phyloP scores from a whole-genome alignment of 2,113 vertebrate species.

The Piprites chloris region DNA sequence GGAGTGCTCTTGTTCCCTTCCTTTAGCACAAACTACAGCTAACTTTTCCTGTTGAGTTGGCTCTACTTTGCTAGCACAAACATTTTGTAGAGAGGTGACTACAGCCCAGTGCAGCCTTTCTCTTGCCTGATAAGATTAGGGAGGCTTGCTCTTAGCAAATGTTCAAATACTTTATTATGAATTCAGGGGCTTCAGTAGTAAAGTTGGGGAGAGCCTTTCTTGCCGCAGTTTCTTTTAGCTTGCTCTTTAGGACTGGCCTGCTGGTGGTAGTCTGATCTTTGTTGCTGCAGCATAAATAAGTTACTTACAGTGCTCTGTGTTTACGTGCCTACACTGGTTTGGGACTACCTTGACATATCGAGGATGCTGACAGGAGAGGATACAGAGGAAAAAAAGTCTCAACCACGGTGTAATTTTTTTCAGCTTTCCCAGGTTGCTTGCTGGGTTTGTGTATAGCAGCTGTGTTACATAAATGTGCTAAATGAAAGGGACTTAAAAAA shows the following conservation, averaged over 20 bases:
- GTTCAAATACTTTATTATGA: not conserved
- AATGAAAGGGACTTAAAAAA: not conserved
- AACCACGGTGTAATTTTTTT: not conserved
- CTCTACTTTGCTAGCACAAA: not conserved
- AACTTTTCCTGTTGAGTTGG: not conserved
- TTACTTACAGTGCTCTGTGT: not conserved
- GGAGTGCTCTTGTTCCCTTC: not conserved
- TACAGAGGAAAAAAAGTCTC: not conserved
- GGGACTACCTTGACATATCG: not conserved
- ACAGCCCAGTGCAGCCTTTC: not conserved
- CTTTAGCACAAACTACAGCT: not conserved
- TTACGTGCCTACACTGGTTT: not conserved
- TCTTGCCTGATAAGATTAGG: not conserved
- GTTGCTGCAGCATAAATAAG: not conserved
- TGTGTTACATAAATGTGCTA: not conserved
- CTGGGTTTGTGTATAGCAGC: not conserved
- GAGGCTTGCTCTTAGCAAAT: not conserved
- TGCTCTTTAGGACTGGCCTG: not conserved
- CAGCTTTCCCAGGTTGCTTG: not conserved
- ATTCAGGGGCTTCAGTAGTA: not conserved
- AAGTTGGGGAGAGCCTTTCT: not conserved
- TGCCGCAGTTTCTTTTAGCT: rapidly evolving
- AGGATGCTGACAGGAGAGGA: not conserved
- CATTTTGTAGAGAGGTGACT: not conserved
- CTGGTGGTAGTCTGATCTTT: not conserved